Conservation (phyloP, 2,888 invertebrate genomes). For the Thymelicus acteon region DNA sequence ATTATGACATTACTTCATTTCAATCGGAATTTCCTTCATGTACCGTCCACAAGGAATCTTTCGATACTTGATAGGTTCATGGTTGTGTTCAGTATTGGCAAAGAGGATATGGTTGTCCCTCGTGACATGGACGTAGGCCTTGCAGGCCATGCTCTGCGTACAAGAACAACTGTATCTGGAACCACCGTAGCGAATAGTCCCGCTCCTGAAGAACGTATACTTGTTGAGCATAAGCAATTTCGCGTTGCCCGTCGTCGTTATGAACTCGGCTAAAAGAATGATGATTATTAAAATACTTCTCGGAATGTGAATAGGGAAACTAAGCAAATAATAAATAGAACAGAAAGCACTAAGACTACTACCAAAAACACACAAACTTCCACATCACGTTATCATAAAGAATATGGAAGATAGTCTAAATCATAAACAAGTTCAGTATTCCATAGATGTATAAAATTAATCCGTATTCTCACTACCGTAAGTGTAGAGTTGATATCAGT, state of each 20-base stretch:
- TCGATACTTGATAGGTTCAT: constrained; percentile 44
- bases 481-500: too few species aligned
- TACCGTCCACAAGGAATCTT: constrained; percentile 8
- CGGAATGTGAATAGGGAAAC: neutral
- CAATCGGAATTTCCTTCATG: constrained; percentile 3
- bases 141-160: constrained; percentile 35
- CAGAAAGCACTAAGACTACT: neutral
- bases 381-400: too few species aligned
- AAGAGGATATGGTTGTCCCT: constrained; percentile 48
- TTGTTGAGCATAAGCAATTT: constrained; percentile 49
- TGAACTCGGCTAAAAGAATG: constrained; percentile 43
- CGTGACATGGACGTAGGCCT: constrained; percentile 47
- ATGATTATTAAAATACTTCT: too few species aligned
- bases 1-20: neutral
- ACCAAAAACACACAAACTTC: neutral
- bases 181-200: constrained; percentile 44
- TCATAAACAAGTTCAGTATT: too few species aligned
- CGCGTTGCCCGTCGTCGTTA: constrained; percentile 46
- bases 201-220: constrained; percentile 54
- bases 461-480: too few species aligned
- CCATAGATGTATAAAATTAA: too few species aligned
- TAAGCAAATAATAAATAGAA: neutral
- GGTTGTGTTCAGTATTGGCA: constrained; percentile 39
- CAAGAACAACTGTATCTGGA: constrained; percentile 42
- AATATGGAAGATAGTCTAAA: too few species aligned